Conservation (phyloP, 2,113 vertebrate species). For the Potamarius usumacintae region DNA sequence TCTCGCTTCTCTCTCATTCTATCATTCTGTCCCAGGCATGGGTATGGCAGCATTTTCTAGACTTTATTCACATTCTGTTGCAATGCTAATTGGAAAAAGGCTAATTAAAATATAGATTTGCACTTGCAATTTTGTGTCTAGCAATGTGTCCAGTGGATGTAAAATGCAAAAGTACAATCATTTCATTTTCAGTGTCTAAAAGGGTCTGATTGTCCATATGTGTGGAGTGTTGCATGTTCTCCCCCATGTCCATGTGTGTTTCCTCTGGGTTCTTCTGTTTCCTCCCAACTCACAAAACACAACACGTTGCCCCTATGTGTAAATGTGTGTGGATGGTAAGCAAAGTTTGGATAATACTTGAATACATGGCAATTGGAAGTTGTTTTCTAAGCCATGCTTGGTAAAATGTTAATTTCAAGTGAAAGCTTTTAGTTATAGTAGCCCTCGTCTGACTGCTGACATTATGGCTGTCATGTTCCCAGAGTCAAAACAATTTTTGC, state of each 20-base stretch:
- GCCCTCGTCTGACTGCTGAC: background rate
- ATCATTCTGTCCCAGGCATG: conserved; percentile 34
- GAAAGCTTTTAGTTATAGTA: background rate
- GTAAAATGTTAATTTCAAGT: background rate
- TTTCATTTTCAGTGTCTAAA: background rate
- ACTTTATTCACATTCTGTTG: background rate
- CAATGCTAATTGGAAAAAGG: background rate
- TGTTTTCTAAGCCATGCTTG: conserved; percentile 19
- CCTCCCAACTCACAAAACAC: background rate
- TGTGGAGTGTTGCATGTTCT: background rate
- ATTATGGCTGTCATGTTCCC: background rate
- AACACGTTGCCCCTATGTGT: background rate
- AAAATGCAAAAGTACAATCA: background rate
- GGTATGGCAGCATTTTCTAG: background rate
- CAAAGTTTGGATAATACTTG: background rate
- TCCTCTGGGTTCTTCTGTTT: background rate
- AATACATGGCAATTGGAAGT: conserved; percentile 37
- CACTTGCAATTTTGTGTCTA: background rate
- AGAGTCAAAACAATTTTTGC: background rate
- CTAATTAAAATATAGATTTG: background rate
- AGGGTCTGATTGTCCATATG: background rate
- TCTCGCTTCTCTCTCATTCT: background rate
- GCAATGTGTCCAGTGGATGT: background rate
- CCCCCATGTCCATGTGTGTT: background rate
- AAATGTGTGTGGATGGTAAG: background rate